A percentile compares a stretch with the other conserved stretches of the same genome.
Evolutionary conservation across 1,140 invertebrate genomes (phyloP).

Genomic region (Helicoverpa zea): DNA sequence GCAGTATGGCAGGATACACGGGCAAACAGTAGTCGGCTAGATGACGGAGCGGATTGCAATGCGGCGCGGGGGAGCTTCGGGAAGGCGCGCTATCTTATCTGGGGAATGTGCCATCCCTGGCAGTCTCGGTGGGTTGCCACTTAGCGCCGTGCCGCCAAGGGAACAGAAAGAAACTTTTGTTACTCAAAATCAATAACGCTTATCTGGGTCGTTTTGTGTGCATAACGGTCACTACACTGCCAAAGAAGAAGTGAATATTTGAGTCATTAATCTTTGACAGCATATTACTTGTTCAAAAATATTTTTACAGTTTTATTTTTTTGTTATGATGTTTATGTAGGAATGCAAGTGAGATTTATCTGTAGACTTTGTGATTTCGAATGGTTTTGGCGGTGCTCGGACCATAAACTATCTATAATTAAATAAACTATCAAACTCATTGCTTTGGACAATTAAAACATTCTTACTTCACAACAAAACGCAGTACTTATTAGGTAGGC

Average conservation of each 20-base stretch:
- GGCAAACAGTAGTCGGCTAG: constrained; percentile 48
- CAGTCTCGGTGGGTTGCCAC: constrained; percentile 72
- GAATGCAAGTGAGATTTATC: constrained; percentile 59
- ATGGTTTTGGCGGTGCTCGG: too few species aligned
- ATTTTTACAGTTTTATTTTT: constrained; percentile 53
- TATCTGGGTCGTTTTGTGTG: constrained; percentile 71
- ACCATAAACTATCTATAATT: too few species aligned
- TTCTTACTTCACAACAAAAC: too few species aligned
- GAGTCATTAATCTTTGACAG: constrained; percentile 65
- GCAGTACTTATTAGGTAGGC: background rate
- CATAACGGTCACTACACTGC: constrained; percentile 63
- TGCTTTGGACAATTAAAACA: too few species aligned
- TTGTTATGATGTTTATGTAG: constrained; percentile 51
- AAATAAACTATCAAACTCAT: too few species aligned
- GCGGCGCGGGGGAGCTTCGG: constrained; percentile 51
- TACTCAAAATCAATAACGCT: constrained; percentile 72
- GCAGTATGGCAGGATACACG: constrained; percentile 50
- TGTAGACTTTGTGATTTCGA: constrained; percentile 25
- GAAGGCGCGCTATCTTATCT: constrained; percentile 76
- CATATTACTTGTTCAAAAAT: constrained; percentile 54
- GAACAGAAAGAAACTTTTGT: constrained; percentile 69
- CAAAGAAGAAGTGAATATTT: constrained; percentile 59
- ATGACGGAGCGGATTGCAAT: constrained; percentile 78
- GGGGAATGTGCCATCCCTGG: constrained; percentile 77
- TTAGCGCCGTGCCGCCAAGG: constrained; percentile 74